Percentiles rank a stretch among this genome's conserved stretches.
Evolutionary conservation across 2,797 vertebrate genomes (phyloP).

Genomic region (Intellagama lesueurii): DNA sequence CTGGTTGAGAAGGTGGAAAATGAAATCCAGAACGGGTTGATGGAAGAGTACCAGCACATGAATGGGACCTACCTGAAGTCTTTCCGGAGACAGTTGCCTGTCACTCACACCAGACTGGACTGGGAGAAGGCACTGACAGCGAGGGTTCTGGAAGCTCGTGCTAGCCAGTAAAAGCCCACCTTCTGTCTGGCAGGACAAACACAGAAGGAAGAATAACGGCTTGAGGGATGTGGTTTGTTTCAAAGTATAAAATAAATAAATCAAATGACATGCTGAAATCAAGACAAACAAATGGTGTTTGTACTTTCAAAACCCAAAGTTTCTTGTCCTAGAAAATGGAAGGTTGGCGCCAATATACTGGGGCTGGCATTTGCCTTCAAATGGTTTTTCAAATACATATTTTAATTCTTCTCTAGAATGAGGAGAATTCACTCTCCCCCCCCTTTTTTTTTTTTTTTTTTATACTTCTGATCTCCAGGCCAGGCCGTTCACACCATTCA

Average conservation of each 20-base stretch:
- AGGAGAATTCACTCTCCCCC: too few relatives aligned
- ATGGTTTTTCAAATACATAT: not conserved
- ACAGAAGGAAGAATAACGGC: not conserved
- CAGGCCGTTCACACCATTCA: too few relatives aligned
- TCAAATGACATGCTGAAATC: not conserved
- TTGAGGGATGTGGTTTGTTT: too few relatives aligned
- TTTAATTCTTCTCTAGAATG: too few relatives aligned
- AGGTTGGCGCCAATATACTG: too few relatives aligned
- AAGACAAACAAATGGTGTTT: not conserved
- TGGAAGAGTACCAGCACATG: constrained; percentile 35
- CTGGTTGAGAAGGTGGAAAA: constrained; percentile 24
- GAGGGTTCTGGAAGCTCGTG: not conserved
- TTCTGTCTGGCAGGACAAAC: not conserved
- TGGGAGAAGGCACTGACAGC: constrained; percentile 29
- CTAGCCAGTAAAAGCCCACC: not conserved
- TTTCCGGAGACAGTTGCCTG: constrained; percentile 31
- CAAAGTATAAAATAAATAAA: not conserved
- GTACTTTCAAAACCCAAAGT: not conserved
- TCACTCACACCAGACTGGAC: constrained; percentile 29
- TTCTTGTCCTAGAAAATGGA: too few relatives aligned
- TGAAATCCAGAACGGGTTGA: constrained; percentile 5
- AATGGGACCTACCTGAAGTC: constrained; percentile 10
- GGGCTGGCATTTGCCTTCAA: not conserved
- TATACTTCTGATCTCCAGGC: too few relatives aligned
- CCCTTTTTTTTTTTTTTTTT: too few relatives aligned